Percentiles rank a stretch among this genome's conserved stretches.
These are phyloP conservation scores for Zosterops hypoxanthus DNA, from an alignment of 2,113 vertebrate species.

Conservation along the genomic window DNA sequence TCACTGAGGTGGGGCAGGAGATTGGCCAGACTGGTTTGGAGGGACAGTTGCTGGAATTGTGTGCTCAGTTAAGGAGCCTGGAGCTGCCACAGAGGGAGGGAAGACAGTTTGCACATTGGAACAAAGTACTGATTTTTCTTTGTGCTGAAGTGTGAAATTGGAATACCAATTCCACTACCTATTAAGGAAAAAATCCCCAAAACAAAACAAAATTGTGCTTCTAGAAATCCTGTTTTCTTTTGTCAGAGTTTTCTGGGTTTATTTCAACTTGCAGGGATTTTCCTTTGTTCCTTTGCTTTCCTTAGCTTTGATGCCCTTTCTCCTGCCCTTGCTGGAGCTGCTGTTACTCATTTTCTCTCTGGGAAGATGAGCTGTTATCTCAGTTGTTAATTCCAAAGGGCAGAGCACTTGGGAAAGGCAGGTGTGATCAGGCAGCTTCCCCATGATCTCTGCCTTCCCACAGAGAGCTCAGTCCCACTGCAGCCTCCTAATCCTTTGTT, in stretches of 20 bases:
- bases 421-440: neutral
- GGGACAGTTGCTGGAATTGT: neutral
- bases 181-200: neutral
- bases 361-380: neutral
- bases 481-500: neutral
- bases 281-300: neutral
- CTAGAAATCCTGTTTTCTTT: neutral
- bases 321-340: neutral
- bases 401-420: neutral
- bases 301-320: neutral
- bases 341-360: neutral
- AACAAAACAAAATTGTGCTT: neutral
- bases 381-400: neutral
- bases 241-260: neutral
- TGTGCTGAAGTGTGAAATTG: neutral
- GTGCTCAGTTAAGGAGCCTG: neutral
- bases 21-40: neutral
- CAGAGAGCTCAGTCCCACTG: neutral
- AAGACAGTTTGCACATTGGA: neutral
- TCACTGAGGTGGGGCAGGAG: neutral
- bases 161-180: neutral
- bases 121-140: neutral
- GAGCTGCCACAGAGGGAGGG: neutral
- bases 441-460: neutral
- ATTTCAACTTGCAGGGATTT: neutral